Evolutionary conservation across 2,888 invertebrate species (phyloP).

Genomic region (Bruchidius siliquastri): DNA sequence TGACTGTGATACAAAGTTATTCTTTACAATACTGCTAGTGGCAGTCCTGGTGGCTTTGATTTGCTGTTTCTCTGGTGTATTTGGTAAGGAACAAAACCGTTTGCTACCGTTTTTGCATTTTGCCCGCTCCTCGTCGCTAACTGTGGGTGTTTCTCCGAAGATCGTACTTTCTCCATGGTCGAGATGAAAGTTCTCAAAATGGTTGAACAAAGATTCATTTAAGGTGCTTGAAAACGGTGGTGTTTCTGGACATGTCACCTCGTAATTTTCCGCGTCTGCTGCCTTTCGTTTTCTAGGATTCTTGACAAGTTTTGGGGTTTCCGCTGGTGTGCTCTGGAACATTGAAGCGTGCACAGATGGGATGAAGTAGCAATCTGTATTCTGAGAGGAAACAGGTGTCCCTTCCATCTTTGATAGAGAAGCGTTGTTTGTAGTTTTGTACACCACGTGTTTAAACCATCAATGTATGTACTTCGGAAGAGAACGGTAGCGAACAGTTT

Average conservation of each 20-base stretch:
- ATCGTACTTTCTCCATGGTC: constrained; percentile 10
- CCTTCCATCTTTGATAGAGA: neutral
- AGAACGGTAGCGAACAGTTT: constrained; percentile 6
- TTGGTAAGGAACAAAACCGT: constrained; percentile 20
- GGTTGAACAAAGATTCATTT: constrained; percentile 36
- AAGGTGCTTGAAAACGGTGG: constrained; percentile 37
- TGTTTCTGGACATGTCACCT: constrained; percentile 19
- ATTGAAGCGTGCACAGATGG: constrained; percentile 11
- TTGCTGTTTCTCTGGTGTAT: constrained; percentile 27
- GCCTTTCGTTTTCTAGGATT: constrained; percentile 34
- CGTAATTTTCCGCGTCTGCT: constrained; percentile 16
- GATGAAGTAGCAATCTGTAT: constrained; percentile 17
- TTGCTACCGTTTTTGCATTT: neutral
- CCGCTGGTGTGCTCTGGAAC: constrained; percentile 25
- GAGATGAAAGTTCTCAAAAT: constrained; percentile 33
- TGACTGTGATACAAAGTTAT: constrained; percentile 32
- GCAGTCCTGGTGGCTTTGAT: constrained; percentile 11
- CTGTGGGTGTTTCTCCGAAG: constrained; percentile 5
- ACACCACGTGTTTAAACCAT: too few relatives aligned
- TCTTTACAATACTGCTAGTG: constrained; percentile 22
- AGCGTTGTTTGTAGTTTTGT: neutral
- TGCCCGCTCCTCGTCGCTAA: neutral
- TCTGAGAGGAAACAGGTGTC: constrained; percentile 3
- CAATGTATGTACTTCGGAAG: neutral
- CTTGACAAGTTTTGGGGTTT: constrained; percentile 14